These are phyloP conservation scores for Exocentrus adspersus DNA, from an alignment of 2,888 invertebrate genomes.

Conservation along the genomic window DNA sequence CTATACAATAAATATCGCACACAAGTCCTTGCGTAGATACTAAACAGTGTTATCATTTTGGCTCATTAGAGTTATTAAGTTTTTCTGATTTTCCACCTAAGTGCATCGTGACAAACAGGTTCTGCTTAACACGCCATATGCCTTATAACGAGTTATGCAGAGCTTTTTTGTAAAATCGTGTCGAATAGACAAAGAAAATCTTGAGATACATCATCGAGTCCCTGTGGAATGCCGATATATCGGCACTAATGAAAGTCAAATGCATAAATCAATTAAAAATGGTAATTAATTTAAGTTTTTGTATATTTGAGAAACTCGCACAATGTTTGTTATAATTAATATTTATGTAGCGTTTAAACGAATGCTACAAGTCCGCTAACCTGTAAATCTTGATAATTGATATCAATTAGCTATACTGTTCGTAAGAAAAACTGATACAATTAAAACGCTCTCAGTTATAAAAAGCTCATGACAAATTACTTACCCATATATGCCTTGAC, in stretches of 20 bases:
- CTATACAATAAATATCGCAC: too few relatives aligned
- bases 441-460: conserved; percentile 57
- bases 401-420: conserved; percentile 58
- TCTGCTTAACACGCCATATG: neutral
- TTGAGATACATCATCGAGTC: neutral
- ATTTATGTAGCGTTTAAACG: conserved; percentile 54
- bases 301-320: conserved; percentile 50
- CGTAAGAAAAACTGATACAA: conserved; percentile 58
- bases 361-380: conserved; percentile 51
- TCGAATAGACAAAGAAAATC: conserved; percentile 11
- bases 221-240: conserved; percentile 19
- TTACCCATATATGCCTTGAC: conserved; percentile 50
- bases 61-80: too few relatives aligned
- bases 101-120: too few relatives aligned
- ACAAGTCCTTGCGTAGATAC: too few relatives aligned
- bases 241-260: conserved; percentile 38
- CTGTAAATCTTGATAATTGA: conserved; percentile 62
- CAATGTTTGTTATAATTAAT: conserved; percentile 56
- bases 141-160: neutral
- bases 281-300: conserved; percentile 53
- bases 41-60: too few relatives aligned
- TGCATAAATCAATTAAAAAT: conserved; percentile 52
- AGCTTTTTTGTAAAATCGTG: neutral
- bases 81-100: too few relatives aligned
- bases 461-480: conserved; percentile 58